These are phyloP conservation scores for Chrysodeixis includens DNA, from an alignment of 2,888 invertebrate genomes.

Conservation along the genomic window DNA sequence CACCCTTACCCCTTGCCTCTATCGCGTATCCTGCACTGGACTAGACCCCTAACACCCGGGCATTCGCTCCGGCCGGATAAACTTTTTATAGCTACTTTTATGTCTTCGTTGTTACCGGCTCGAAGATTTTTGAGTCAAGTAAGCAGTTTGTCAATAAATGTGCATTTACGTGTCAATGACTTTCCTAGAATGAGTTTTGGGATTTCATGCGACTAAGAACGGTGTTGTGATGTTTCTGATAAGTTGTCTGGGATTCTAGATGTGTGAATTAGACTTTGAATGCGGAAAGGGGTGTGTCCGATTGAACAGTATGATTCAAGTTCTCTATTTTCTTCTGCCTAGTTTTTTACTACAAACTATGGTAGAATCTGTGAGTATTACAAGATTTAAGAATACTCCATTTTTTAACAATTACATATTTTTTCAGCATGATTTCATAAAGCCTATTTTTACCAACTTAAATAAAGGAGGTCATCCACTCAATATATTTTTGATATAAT, in stretches of 20 bases:
- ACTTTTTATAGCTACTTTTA: constrained; percentile 34
- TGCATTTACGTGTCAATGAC: constrained; percentile 29
- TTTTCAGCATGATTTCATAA: too few relatives aligned
- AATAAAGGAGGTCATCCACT: too few relatives aligned
- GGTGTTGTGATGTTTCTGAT: constrained; percentile 9
- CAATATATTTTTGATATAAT: too few relatives aligned
- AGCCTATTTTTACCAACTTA: too few relatives aligned
- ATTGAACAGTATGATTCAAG: too few relatives aligned
- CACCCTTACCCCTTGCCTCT: not conserved
- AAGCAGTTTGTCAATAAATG: constrained; percentile 37
- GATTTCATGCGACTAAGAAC: constrained; percentile 11
- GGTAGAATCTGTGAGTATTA: too few relatives aligned
- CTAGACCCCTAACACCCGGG: constrained; percentile 17
- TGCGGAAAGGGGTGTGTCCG: too few relatives aligned
- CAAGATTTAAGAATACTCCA: too few relatives aligned
- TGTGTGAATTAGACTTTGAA: too few relatives aligned
- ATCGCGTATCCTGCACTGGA: constrained; percentile 14
- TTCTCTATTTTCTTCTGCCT: too few relatives aligned
- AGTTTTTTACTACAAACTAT: too few relatives aligned
- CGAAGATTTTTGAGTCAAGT: constrained; percentile 31
- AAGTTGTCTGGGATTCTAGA: constrained; percentile 2
- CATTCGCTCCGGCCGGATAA: constrained; percentile 11
- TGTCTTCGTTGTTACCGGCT: constrained; percentile 21
- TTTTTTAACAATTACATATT: too few relatives aligned
- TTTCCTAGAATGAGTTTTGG: constrained; percentile 19